Conservation (phyloP, 2,888 invertebrate genomes). For the Macrosiphum euphorbiae region DNA sequence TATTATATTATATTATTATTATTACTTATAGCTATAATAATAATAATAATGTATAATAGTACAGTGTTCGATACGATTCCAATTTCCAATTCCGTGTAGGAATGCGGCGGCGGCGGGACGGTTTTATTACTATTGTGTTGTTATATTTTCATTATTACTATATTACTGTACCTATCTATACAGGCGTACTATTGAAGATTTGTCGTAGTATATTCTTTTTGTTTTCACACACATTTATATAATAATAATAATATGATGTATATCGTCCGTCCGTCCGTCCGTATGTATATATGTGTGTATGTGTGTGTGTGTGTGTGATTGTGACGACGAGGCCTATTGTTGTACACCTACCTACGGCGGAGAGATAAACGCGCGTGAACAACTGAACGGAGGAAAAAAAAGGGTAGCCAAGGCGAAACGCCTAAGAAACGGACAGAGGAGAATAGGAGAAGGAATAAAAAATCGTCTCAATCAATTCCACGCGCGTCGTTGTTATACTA, state of each 20-base stretch:
- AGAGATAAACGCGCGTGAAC: conserved; percentile 55
- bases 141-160: not conserved
- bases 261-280: conserved; percentile 4
- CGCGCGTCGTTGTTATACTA: conserved; percentile 48
- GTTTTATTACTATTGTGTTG: conserved; percentile 48
- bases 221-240: conserved; percentile 57
- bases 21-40: conserved; percentile 1
- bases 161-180: not conserved
- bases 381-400: conserved; percentile 50
- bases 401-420: conserved; percentile 61
- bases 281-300: not conserved
- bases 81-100: conserved; percentile 63
- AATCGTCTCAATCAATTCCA: conserved; percentile 62
- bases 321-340: conserved; percentile 61
- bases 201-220: conserved; percentile 57
- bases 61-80: conserved; percentile 55
- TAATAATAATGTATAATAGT: not conserved
- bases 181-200: conserved; percentile 45
- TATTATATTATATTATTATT: conserved; percentile 12
- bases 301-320: conserved; percentile 39
- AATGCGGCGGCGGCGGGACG: conserved; percentile 51
- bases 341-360: conserved; percentile 39
- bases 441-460: conserved; percentile 36
- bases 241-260: conserved; percentile 23
- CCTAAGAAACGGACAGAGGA: conserved; percentile 41